Evolutionary conservation across 1,140 invertebrate genomes (phyloP), one percentile per base, ranked within the genome.

Genomic region (Drosophila erecta): DNA sequence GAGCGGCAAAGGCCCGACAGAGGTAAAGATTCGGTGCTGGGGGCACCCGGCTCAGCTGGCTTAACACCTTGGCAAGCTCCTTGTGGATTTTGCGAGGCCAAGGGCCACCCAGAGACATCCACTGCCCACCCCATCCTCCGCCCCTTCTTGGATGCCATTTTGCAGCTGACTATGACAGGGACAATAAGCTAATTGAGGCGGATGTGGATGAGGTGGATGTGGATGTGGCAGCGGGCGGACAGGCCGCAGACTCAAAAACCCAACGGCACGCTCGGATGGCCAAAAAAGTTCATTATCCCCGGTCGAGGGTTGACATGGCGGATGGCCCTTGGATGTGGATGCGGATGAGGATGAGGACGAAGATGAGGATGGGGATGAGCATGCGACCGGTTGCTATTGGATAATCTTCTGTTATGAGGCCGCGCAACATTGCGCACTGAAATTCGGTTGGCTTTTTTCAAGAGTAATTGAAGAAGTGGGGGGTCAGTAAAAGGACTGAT

Each of bases 61-160:
- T 76, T 81, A 81, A 86, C 83, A 85, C 79, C 67, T 79, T 73
- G 40, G 55, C 75, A 84, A 87, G 84, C 84, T 89, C 84, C 64
- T 87, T 87, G 83, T 87, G 84, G 84, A 89, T 84, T 87, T 89
- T 47, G 35, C 20, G 17, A 44, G 55, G 55, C 58, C 60, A 64
- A 78, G 71, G 59, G 59, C 49, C 74, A 49, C 53, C 64, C 58
- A 70, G 43, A 70, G 66, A 66, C 30, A n/a, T 33, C 40, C 37
- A 38, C 3, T 38, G 12, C 20, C 22, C 37, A 17, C 53, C 27
- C 44, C 27, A 10, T 0, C 40, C 14, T 24, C 51, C 14, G 41
- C 15, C 54, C 6, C 20, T 27, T 6, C 17, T 22, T 14, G 37
- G n/a, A 20, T 38, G 49, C 69, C 70, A 74, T 70, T 70, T 70